These are phyloP conservation scores for Zaprionus taronus DNA, from an alignment of 1,140 invertebrate species.

Conservation along the genomic window DNA sequence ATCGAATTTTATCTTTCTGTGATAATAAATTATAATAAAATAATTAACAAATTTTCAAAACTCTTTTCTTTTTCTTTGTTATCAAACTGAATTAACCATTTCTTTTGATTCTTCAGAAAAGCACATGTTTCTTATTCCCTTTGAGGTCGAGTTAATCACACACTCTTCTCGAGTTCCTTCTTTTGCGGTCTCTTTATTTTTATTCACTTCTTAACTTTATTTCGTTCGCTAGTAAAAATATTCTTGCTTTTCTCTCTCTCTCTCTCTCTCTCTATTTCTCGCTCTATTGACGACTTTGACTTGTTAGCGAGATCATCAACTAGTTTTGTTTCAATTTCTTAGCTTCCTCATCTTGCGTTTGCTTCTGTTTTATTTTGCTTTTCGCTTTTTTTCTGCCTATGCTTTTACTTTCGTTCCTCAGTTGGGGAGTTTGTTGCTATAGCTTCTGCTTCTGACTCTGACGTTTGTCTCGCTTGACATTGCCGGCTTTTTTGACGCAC, in stretches of 20 bases:
- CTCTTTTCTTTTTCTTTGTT: background rate
- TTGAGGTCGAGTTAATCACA: background rate
- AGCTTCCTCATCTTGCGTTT: constrained; percentile 32
- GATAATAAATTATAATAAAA: constrained; percentile 10
- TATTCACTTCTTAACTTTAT: constrained; percentile 17
- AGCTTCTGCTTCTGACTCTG: constrained; percentile 44
- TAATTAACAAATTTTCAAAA: background rate
- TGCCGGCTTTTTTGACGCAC: constrained; percentile 78
- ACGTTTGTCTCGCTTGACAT: constrained; percentile 58
- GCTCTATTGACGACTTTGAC: background rate
- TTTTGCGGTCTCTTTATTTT: constrained; percentile 16
- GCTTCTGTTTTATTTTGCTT: constrained; percentile 29
- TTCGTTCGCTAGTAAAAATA: background rate
- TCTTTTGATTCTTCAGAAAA: background rate
- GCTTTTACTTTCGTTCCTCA: constrained; percentile 76
- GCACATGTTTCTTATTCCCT: constrained; percentile 35
- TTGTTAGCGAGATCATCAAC: constrained; percentile 40
- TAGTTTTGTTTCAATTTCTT: constrained; percentile 50
- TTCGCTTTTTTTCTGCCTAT: constrained; percentile 45
- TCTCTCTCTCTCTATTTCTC: background rate
- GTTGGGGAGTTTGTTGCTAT: constrained; percentile 46
- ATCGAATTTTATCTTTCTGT: constrained; percentile 20
- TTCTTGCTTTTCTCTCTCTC: background rate
- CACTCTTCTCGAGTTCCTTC: constrained; percentile 16
- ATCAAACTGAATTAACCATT: background rate